These are phyloP conservation scores for Paradisaea rubra DNA, from an alignment of 2,113 vertebrate genomes.

Conservation along the genomic window DNA sequence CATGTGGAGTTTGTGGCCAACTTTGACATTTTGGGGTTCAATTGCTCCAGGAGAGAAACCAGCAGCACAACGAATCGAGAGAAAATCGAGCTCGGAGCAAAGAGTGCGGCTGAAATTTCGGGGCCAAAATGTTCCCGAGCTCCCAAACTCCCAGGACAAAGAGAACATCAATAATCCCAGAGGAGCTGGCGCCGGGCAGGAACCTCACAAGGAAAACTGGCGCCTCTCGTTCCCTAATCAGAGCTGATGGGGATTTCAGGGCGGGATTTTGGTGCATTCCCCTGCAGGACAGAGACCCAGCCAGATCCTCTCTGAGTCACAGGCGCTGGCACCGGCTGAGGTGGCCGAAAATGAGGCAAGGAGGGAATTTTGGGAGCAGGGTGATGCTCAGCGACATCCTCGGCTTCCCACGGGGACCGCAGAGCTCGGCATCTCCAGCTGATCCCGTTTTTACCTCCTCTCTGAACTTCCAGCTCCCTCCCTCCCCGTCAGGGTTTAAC, in stretches of 20 bases:
- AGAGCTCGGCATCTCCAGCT: neutral
- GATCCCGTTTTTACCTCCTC: neutral
- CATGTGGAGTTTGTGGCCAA: neutral
- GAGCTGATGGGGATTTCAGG: neutral
- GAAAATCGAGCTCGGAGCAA: neutral
- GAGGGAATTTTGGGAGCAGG: neutral
- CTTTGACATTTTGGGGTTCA: neutral
- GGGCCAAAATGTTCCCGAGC: neutral
- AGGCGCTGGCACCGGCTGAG: neutral
- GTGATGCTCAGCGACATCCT: fast-evolving
- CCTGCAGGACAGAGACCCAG: neutral
- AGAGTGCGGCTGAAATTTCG: neutral
- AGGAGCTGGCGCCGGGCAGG: neutral
- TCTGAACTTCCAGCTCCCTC: neutral
- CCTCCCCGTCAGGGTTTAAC: neutral
- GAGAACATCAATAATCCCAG: neutral
- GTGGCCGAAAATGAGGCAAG: fast-evolving
- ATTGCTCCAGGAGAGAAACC: neutral
- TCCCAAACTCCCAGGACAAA: neutral
- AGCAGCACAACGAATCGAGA: neutral
- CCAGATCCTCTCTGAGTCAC: neutral
- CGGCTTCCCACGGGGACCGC: fast-evolving
- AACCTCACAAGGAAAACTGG: neutral
- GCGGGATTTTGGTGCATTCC: neutral
- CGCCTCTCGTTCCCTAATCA: neutral